Conservation (phyloP, 2,888 invertebrate species). For the Koerneria pararmatus region DNA sequence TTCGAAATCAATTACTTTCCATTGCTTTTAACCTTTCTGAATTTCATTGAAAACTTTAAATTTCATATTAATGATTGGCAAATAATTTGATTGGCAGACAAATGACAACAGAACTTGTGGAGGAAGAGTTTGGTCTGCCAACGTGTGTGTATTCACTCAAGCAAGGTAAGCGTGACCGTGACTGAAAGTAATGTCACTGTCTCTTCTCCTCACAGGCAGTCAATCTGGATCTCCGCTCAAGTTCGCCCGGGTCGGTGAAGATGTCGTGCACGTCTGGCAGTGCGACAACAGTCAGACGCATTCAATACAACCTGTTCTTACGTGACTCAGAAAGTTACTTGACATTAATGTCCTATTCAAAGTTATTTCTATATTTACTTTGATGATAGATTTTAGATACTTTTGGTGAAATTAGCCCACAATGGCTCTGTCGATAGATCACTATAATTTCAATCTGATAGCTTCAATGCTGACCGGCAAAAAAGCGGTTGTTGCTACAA, state of each 20-base stretch:
- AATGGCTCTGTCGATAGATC: too few relatives aligned
- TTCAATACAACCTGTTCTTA: not conserved
- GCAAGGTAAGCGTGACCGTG: conserved; percentile 29
- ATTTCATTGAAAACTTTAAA: too few relatives aligned
- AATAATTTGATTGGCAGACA: conserved; percentile 35
- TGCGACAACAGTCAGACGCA: conserved; percentile 47
- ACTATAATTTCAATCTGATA: too few relatives aligned
- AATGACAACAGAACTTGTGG: conserved; percentile 50
- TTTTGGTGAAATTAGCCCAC: too few relatives aligned
- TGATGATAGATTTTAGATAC: too few relatives aligned
- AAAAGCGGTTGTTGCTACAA: too few relatives aligned
- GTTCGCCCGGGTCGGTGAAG: conserved; percentile 44
- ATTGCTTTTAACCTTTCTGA: too few relatives aligned
- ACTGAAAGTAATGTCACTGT: not conserved
- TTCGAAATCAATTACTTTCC: too few relatives aligned
- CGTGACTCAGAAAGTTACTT: not conserved
- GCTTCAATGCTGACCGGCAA: too few relatives aligned
- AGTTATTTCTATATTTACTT: too few relatives aligned
- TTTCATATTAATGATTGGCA: too few relatives aligned
- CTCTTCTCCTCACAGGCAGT: conserved; percentile 1
- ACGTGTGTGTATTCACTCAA: conserved; percentile 54
- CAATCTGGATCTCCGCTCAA: conserved; percentile 35
- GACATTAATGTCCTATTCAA: too few relatives aligned
- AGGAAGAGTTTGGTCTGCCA: conserved; percentile 55
- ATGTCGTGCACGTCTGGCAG: conserved; percentile 57